phyloP scores from a whole-genome alignment of 2,888 invertebrate species.

The Eucera pruinosa region DNA sequence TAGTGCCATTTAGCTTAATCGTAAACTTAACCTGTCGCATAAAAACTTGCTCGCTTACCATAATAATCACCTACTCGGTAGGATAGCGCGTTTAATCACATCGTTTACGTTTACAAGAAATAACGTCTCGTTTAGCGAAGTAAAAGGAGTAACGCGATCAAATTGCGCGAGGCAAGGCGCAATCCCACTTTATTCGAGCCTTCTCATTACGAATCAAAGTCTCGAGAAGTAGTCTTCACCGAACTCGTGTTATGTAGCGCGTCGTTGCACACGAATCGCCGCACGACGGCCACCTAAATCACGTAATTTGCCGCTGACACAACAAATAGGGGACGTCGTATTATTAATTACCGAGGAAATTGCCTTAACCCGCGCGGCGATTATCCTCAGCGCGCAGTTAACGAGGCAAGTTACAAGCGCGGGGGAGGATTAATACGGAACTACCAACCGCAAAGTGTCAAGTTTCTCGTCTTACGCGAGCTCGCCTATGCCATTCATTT shows the following conservation, averaged over 20 bases:
- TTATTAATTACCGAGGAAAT: slow-evolving; percentile 53
- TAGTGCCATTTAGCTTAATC: neutral
- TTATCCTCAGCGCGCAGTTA: slow-evolving; percentile 40
- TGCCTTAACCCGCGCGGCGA: slow-evolving; percentile 43
- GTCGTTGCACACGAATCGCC: slow-evolving; percentile 16
- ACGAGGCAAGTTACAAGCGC: slow-evolving; percentile 42
- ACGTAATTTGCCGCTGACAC: slow-evolving; percentile 43
- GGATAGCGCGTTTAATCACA: neutral
- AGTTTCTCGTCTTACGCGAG: slow-evolving; percentile 26
- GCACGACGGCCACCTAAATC: slow-evolving; percentile 37
- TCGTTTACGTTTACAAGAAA: slow-evolving; percentile 2
- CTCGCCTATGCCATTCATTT: neutral
- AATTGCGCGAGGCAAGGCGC: slow-evolving; percentile 24
- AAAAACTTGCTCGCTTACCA: neutral
- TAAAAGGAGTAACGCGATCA: neutral
- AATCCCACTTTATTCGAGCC: slow-evolving; percentile 29
- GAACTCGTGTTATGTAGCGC: slow-evolving; percentile 12
- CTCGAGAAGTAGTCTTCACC: neutral
- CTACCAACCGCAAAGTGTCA: slow-evolving; percentile 13
- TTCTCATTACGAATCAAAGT: slow-evolving; percentile 38
- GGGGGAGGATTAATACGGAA: slow-evolving; percentile 24
- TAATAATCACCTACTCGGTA: neutral
- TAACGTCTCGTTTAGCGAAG: neutral
- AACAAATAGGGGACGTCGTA: slow-evolving; percentile 41
- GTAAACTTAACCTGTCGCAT: neutral